These are phyloP conservation scores for Trachops cirrhosus DNA, from an alignment of 2,797 vertebrate species.

Conservation along the genomic window DNA sequence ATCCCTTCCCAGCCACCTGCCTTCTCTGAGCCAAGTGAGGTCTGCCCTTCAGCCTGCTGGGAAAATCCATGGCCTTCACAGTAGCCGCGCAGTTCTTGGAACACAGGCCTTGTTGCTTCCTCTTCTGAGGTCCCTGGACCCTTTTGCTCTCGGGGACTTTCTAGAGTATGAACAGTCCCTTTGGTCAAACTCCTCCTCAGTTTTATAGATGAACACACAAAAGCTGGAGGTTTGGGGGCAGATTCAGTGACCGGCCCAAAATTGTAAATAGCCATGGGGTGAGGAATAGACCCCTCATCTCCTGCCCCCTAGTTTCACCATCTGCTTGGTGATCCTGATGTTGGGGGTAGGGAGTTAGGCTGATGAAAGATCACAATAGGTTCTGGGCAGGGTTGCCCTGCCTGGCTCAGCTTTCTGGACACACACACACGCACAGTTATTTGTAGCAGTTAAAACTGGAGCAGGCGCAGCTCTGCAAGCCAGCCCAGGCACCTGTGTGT, in stretches of 20 bases:
- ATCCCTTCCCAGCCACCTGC: not conserved
- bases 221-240: not conserved
- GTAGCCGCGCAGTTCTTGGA: not conserved
- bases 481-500: not conserved
- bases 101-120: not conserved
- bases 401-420: not conserved
- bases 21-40: not conserved
- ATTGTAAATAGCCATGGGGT: not conserved
- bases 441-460: not conserved
- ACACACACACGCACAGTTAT: not conserved
- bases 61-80: not conserved
- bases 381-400: not conserved
- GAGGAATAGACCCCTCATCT: not conserved
- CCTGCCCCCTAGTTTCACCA: not conserved
- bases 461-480: not conserved
- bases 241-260: not conserved
- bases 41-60: not conserved
- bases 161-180: not conserved
- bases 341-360: not conserved
- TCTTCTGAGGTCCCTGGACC: not conserved
- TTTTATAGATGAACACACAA: not conserved
- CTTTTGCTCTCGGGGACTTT: not conserved
- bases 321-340: not conserved
- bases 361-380: not conserved
- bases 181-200: not conserved